Conservation (phyloP, 2,113 vertebrate genomes). For the Zosterops hypoxanthus region DNA sequence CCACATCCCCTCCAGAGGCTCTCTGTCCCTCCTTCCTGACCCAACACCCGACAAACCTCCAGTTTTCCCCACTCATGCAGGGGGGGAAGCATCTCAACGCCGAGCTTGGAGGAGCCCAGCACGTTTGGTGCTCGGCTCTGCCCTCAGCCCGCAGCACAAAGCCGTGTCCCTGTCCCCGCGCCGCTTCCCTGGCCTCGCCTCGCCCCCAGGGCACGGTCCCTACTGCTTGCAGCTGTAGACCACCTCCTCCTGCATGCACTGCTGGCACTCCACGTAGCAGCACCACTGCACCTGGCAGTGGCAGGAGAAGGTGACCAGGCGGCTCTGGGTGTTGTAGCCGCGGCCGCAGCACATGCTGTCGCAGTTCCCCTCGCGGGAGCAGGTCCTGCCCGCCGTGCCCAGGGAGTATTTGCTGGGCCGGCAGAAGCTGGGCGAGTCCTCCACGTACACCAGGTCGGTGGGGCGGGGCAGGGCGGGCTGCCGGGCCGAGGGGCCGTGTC, state of each 20-base stretch:
- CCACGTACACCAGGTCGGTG: constrained; percentile 90
- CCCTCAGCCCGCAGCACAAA: neutral
- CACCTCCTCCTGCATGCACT: constrained; percentile 92
- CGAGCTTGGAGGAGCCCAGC: neutral
- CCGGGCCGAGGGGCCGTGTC: constrained; percentile 54
- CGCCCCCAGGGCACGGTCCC: neutral
- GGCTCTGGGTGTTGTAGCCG: constrained; percentile 95
- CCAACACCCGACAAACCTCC: neutral
- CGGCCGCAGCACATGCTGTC: constrained; percentile 94
- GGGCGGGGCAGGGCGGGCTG: constrained; percentile 71
- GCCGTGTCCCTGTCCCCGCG: neutral
- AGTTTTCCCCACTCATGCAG: neutral
- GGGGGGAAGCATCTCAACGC: neutral
- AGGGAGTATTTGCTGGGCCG: constrained; percentile 90
- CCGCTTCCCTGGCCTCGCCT: neutral
- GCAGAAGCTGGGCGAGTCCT: constrained; percentile 97
- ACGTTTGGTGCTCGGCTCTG: neutral
- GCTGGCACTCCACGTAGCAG: constrained; percentile 97
- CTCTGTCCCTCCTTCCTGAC: neutral
- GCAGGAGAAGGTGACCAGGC: constrained; percentile 91
- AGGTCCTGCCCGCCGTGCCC: constrained; percentile 87
- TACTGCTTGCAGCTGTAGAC: constrained; percentile 94
- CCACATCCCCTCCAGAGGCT: neutral
- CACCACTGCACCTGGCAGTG: constrained; percentile 99
- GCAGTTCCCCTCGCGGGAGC: constrained; percentile 91